Conservation (phyloP, 2,113 vertebrate genomes). For the Ptilorrhoa leucosticta region DNA sequence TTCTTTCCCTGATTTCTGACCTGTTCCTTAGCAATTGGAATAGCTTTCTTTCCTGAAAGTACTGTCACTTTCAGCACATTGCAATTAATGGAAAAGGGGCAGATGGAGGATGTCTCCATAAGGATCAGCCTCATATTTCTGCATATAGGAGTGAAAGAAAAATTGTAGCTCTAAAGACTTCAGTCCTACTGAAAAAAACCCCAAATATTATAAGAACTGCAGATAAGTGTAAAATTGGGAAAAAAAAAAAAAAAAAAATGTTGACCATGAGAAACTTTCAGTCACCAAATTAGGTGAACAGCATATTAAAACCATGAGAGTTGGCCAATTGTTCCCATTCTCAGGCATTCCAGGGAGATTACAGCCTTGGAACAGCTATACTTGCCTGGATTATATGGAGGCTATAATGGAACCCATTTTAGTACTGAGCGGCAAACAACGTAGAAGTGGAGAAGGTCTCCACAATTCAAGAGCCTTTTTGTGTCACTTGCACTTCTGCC, state of each 20-base stretch:
- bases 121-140: not conserved
- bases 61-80: not conserved
- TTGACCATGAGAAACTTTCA: not conserved
- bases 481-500: not conserved
- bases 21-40: not conserved
- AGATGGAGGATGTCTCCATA: not conserved
- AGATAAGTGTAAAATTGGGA: not conserved
- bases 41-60: not conserved
- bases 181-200: not conserved
- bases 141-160: not conserved
- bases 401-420: not conserved
- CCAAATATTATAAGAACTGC: not conserved
- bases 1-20: not conserved
- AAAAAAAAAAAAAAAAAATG: too few species aligned
- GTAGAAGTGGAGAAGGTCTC: not conserved
- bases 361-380: not conserved
- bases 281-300: not conserved
- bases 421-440: not conserved
- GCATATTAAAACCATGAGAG: not conserved
- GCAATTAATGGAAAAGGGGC: not conserved
- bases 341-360: slow-evolving; percentile 13
- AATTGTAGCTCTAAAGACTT: not conserved
- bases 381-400: not conserved
- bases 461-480: not conserved
- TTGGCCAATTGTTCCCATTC: not conserved